A percentile compares a stretch with the other conserved stretches of the same genome.
Conservation (phyloP, 2,113 vertebrate species). For the Hyperopisus bebe region DNA sequence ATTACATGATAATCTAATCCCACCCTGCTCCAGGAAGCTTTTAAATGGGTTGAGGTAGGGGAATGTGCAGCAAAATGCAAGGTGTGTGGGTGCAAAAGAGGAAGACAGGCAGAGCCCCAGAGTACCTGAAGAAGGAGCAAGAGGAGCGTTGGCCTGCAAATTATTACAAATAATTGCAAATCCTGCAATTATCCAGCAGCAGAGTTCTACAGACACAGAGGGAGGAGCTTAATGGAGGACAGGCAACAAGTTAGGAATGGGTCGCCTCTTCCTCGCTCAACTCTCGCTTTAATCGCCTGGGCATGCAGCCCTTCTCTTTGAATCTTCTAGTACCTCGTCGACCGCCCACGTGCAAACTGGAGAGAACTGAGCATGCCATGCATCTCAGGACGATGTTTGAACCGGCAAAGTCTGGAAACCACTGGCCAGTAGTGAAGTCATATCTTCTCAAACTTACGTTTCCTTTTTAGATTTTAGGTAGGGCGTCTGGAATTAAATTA, state of each 20-base stretch:
- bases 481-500: not conserved
- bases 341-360: not conserved
- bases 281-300: not conserved
- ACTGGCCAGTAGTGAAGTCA: not conserved
- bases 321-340: not conserved
- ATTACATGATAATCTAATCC: slow-evolving; percentile 61
- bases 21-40: slow-evolving; percentile 48
- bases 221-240: not conserved
- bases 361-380: not conserved
- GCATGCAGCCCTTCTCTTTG: not conserved
- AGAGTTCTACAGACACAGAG: not conserved
- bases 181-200: not conserved
- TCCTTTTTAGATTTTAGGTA: not conserved
- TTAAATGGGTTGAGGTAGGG: slow-evolving; percentile 36
- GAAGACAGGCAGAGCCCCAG: slow-evolving; percentile 10
- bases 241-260: not conserved
- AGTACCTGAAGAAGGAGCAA: not conserved
- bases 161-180: not conserved
- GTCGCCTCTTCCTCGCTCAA: not conserved
- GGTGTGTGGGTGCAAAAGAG: not conserved
- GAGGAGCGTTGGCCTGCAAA: not conserved
- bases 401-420: not conserved
- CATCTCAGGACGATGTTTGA: not conserved
- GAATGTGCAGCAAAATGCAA: slow-evolving; percentile 8
- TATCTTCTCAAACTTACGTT: not conserved